phyloP scores from a whole-genome alignment of 2,113 vertebrate species.

The Indicator indicator region DNA sequence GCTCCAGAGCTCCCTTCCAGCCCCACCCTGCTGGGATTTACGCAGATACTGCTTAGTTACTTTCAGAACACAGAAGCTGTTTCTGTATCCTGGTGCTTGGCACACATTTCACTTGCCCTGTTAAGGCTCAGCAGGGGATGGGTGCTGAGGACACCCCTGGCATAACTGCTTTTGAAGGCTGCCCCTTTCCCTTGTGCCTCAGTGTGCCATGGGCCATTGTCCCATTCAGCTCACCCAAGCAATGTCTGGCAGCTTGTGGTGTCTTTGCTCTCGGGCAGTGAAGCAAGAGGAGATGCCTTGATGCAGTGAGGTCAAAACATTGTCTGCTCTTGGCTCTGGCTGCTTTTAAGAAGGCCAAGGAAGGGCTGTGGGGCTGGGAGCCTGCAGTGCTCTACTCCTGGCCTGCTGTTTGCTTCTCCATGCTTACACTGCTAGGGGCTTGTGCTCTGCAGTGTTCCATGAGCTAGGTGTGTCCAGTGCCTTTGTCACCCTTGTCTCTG shows the following conservation, averaged over 20 bases:
- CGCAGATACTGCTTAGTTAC: not conserved
- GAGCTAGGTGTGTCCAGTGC: not conserved
- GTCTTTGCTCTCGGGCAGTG: not conserved
- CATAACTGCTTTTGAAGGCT: not conserved
- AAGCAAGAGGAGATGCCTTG: not conserved
- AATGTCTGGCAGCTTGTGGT: not conserved
- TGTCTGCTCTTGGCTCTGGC: not conserved
- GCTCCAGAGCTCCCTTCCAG: no score
- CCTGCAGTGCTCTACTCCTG: not conserved
- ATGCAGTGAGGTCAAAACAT: not conserved
- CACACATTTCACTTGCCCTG: not conserved
- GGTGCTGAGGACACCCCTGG: not conserved
- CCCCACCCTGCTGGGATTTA: not conserved
- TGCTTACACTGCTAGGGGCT: no score
- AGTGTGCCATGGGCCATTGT: fast-evolving
- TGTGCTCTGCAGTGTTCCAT: not conserved
- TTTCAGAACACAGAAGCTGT: not conserved
- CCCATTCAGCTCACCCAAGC: not conserved
- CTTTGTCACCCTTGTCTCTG: not conserved
- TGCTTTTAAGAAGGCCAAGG: not conserved
- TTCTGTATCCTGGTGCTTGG: not conserved
- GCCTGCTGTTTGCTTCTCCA: no score
- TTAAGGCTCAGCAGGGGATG: not conserved
- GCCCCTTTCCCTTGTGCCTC: not conserved
- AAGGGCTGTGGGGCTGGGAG: not conserved